phyloP scores from a whole-genome alignment of 30 jellyfish, hydroid and myxozoan genomes.

The Hydra vulgaris region DNA sequence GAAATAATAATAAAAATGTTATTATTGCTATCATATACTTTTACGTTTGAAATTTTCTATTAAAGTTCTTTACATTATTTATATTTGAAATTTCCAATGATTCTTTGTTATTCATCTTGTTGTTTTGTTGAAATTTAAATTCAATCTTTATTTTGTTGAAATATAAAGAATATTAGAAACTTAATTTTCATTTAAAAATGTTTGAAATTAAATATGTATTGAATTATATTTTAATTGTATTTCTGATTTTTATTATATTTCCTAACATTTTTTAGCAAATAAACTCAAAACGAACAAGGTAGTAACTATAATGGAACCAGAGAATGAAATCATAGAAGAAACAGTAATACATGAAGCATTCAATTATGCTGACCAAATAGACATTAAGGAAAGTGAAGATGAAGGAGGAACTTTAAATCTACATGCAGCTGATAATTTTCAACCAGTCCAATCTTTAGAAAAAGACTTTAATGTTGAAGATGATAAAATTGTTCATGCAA shows the following conservation, averaged over 20 bases:
- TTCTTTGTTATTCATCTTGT: too few species aligned
- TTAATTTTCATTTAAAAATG: too few species aligned
- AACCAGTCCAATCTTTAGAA: not conserved
- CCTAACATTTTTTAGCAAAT: not conserved
- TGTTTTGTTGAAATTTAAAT: too few species aligned
- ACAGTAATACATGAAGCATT: too few species aligned
- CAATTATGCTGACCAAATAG: not conserved
- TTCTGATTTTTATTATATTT: not conserved
- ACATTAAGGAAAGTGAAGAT: conserved; percentile 1
- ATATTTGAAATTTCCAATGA: too few species aligned
- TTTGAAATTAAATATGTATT: too few species aligned
- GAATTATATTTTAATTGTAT: not conserved
- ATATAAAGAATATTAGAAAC: too few species aligned
- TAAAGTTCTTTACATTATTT: not conserved
- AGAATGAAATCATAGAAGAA: not conserved
- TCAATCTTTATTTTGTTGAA: too few species aligned
- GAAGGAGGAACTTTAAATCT: not conserved
- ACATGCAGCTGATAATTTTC: not conserved
- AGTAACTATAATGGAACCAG: conserved; percentile 22
- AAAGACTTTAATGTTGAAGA: not conserved
- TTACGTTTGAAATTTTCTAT: not conserved
- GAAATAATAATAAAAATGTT: too few species aligned
- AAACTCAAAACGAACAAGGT: conserved; percentile 7
- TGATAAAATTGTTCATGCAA: not conserved
- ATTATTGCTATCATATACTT: not conserved